phyloP scores from a whole-genome alignment of 37 sponge, comb jelly and placozoan species.

The Bolinopsis microptera region DNA sequence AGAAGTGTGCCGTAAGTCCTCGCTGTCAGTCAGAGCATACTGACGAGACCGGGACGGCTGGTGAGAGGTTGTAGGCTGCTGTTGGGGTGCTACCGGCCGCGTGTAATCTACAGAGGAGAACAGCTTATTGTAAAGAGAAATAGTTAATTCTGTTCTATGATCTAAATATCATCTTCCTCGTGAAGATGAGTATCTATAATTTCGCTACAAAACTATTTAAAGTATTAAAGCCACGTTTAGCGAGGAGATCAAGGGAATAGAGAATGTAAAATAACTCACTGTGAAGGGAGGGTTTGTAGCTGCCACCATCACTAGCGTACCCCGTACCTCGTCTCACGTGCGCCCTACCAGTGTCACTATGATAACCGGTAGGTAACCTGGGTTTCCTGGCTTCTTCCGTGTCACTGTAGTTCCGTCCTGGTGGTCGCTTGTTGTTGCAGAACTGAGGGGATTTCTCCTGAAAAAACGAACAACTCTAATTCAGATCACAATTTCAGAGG shows the following conservation, averaged over 20 bases:
- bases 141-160: no score
- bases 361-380: background rate
- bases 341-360: constrained; percentile 18
- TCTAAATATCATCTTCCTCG: no score
- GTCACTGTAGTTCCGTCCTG: constrained; percentile 32
- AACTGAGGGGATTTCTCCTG: constrained; percentile 67
- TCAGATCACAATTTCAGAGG: background rate
- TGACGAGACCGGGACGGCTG: background rate
- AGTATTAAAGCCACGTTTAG: no score
- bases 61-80: background rate
- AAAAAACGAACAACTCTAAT: background rate
- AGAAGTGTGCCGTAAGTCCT: background rate
- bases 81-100: background rate
- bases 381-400: background rate
- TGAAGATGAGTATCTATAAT: no score
- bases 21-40: constrained; percentile 48
- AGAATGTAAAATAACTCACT: no score
- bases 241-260: no score
- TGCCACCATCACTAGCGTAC: constrained; percentile 51
- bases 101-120: background rate
- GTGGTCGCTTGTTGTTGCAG: background rate
- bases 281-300: constrained; percentile 12
- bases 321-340: background rate
- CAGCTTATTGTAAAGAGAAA: no score
- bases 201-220: no score